Evolutionary conservation across 1,140 invertebrate genomes (phyloP).

Genomic region (Caenorhabditis brenneri): DNA sequence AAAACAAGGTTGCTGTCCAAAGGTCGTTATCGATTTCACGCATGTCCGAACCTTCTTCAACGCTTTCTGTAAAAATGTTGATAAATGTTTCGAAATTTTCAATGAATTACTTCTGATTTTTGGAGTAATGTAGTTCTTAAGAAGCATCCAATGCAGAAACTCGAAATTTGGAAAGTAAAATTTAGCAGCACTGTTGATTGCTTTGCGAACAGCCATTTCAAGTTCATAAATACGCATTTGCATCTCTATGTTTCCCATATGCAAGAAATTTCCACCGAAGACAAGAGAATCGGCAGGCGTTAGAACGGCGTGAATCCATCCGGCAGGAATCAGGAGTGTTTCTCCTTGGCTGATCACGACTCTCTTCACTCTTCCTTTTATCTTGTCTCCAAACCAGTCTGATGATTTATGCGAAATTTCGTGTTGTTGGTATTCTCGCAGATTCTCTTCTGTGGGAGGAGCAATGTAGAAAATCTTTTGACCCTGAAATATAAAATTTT

Average conservation of each 20-base stretch:
- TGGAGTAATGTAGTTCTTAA: neutral
- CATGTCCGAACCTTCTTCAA: neutral
- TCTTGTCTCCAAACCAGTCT: neutral
- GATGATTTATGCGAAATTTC: constrained; percentile 52
- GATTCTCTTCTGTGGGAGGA: constrained; percentile 71
- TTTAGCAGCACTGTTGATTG: neutral
- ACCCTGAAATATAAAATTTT: constrained; percentile 66
- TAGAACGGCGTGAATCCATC: constrained; percentile 93
- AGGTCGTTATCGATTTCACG: neutral
- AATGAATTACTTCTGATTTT: neutral
- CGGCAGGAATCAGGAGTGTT: constrained; percentile 87
- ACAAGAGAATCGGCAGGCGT: constrained; percentile 87
- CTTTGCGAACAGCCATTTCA: neutral
- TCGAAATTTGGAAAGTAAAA: constrained; percentile 30
- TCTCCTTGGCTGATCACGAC: constrained; percentile 79
- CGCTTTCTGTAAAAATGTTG: neutral
- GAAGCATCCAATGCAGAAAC: neutral
- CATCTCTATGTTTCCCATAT: constrained; percentile 83
- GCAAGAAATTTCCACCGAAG: constrained; percentile 90
- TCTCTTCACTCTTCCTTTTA: constrained; percentile 71
- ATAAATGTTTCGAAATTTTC: too few relatives aligned
- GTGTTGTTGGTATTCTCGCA: constrained; percentile 72
- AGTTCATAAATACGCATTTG: constrained; percentile 77
- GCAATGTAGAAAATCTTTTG: constrained; percentile 74
- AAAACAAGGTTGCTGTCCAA: neutral